phyloP scores from a whole-genome alignment of 2,113 vertebrate species.

The Indicator maculatus region DNA sequence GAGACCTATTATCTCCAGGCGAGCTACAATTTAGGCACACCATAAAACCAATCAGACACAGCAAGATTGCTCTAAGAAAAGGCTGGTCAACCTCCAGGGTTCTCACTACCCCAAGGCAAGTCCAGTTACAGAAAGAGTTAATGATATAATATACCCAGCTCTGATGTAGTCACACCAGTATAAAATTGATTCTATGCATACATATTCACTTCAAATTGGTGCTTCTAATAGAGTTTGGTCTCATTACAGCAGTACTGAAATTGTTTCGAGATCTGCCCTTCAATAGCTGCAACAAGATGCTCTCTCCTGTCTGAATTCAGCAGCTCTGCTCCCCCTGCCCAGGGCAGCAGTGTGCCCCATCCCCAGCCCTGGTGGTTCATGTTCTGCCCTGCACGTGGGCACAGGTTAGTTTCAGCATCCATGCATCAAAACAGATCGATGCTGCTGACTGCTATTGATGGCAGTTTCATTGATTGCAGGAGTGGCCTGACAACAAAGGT shows the following conservation, averaged over 20 bases:
- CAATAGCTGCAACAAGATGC: not conserved
- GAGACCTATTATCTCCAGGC: conserved; percentile 51
- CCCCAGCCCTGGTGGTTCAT: accelerated
- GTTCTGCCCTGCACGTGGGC: not conserved
- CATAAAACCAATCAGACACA: conserved; percentile 48
- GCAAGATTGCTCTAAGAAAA: not conserved
- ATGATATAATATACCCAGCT: not conserved
- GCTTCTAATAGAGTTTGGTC: not conserved
- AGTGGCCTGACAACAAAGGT: not conserved
- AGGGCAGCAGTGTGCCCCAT: not conserved
- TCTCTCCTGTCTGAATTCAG: not conserved
- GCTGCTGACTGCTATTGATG: not conserved
- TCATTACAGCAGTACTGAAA: not conserved
- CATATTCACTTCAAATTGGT: not conserved
- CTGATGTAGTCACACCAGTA: not conserved
- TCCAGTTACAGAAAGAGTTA: conserved; percentile 8
- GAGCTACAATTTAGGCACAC: not conserved
- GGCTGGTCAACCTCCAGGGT: not conserved
- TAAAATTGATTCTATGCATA: conserved; percentile 16
- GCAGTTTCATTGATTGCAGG: not conserved
- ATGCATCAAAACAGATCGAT: not conserved
- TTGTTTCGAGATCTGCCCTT: not conserved
- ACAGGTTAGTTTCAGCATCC: not conserved
- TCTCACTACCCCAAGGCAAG: not conserved
- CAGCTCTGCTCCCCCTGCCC: not conserved